Evolutionary conservation across 2,888 invertebrate genomes (phyloP).

Genomic region (Pecten maximus): DNA sequence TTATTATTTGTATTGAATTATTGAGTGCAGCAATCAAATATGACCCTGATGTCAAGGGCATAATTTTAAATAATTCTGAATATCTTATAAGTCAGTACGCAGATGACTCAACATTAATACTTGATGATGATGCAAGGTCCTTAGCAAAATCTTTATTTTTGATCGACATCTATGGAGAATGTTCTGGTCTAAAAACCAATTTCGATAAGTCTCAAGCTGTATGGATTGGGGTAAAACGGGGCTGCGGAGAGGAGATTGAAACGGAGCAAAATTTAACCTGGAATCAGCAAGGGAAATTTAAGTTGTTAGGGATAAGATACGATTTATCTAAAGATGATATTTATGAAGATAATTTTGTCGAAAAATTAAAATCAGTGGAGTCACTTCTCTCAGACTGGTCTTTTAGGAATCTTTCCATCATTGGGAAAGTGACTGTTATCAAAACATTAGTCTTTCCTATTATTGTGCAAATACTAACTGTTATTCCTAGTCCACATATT

Average conservation of each 20-base stretch:
- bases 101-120: not conserved
- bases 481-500: slow-evolving; percentile 37
- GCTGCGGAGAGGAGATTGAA: slow-evolving; percentile 35
- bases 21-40: slow-evolving; percentile 11
- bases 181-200: slow-evolving; percentile 43
- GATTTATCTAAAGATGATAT: slow-evolving; percentile 33
- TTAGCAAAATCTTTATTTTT: too few relatives aligned
- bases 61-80: slow-evolving; percentile 23
- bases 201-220: slow-evolving; percentile 40
- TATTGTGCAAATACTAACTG: slow-evolving; percentile 39
- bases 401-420: slow-evolving; percentile 19
- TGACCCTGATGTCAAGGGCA: slow-evolving; percentile 26
- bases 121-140: not conserved
- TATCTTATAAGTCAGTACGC: slow-evolving; percentile 35
- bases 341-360: slow-evolving; percentile 34
- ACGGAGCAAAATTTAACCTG: slow-evolving; percentile 36
- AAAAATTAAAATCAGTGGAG: slow-evolving; percentile 20
- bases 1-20: slow-evolving; percentile 39
- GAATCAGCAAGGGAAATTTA: slow-evolving; percentile 40
- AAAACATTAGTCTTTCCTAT: slow-evolving; percentile 42
- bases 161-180: slow-evolving; percentile 28
- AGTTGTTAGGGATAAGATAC: slow-evolving; percentile 43
- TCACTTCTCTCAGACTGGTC: slow-evolving; percentile 40
- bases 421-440: slow-evolving; percentile 42
- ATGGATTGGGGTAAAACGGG: slow-evolving; percentile 41